A percentile compares a stretch with the other conserved stretches of the same genome.
phyloP scores from a whole-genome alignment of 1,140 invertebrate species.

The Drosophila erecta region DNA sequence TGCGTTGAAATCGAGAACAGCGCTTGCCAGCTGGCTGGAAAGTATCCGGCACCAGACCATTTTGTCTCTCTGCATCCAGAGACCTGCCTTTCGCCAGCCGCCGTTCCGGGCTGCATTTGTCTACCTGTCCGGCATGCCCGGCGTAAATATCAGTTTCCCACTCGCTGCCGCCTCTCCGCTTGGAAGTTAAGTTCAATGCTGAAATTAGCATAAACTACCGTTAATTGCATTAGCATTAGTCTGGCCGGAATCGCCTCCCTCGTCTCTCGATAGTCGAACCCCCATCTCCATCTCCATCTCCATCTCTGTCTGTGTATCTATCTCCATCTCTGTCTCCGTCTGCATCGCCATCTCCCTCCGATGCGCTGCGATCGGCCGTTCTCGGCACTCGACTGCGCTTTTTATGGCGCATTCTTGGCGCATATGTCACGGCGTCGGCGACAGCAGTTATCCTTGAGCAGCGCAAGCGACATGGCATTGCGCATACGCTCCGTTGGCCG shows the following conservation, averaged over 20 bases:
- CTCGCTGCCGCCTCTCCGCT: conserved; percentile 14
- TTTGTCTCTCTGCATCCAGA: conserved; percentile 7
- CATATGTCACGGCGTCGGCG: conserved; percentile 66
- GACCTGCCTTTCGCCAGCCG: conserved; percentile 5
- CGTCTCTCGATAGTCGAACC: neutral
- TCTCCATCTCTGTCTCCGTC: no score
- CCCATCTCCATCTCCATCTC: no score
- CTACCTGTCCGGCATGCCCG: conserved; percentile 45
- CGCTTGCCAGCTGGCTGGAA: no score
- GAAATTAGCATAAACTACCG: conserved; percentile 84
- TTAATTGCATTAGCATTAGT: conserved; percentile 79
- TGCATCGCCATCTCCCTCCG: neutral
- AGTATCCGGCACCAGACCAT: no score
- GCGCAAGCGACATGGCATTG: conserved; percentile 48
- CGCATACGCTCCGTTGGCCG: conserved; percentile 65
- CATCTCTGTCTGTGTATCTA: no score
- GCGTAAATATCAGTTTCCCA: conserved; percentile 74
- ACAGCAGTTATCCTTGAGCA: conserved; percentile 49
- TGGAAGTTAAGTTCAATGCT: conserved; percentile 83
- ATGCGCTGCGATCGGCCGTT: conserved; percentile 3
- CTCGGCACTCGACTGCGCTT: conserved; percentile 33
- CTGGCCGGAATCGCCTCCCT: conserved; percentile 19
- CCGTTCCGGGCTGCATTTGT: conserved; percentile 19
- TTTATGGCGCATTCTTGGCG: conserved; percentile 74
- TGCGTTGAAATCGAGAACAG: neutral